These are phyloP conservation scores for Epinephelus cyanopodus DNA, from an alignment of 2,113 vertebrate species.

Conservation along the genomic window DNA sequence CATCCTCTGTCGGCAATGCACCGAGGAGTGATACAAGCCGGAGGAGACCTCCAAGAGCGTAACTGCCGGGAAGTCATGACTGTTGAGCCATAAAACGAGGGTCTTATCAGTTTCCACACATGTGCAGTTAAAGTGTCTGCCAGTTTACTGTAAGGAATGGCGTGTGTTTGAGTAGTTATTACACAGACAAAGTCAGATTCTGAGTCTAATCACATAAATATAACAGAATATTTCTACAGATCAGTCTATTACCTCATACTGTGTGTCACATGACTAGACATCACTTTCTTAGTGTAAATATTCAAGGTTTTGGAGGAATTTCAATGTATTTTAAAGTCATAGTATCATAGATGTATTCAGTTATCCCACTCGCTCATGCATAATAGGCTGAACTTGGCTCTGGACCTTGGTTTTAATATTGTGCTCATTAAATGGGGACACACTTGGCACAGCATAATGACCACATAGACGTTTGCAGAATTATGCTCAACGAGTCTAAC, in stretches of 20 bases:
- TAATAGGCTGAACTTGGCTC: slow-evolving; percentile 58
- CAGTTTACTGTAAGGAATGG: slow-evolving; percentile 16
- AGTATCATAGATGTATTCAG: slow-evolving; percentile 17
- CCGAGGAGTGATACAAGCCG: slow-evolving; percentile 54
- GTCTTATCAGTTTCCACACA: slow-evolving; percentile 68
- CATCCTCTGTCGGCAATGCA: slow-evolving; percentile 55
- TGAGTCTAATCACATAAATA: neutral
- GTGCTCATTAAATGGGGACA: slow-evolving; percentile 53
- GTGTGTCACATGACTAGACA: neutral
- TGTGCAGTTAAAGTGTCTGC: slow-evolving; percentile 45
- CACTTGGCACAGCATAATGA: slow-evolving; percentile 48
- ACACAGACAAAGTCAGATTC: neutral
- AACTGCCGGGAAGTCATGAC: slow-evolving; percentile 51
- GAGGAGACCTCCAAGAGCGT: slow-evolving; percentile 57
- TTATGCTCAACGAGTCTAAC: neutral
- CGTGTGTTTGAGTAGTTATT: neutral
- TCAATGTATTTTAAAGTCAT: neutral
- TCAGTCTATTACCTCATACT: neutral
- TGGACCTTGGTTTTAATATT: slow-evolving; percentile 47
- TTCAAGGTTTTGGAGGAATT: neutral
- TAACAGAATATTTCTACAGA: neutral
- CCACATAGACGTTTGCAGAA: slow-evolving; percentile 34
- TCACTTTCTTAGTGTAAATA: neutral
- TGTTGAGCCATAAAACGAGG: slow-evolving; percentile 53
- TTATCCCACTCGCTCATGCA: slow-evolving; percentile 3